Evolutionary conservation across 37 sponge, comb jelly and placozoan species (phyloP).

Genomic region (Bolinopsis microptera): DNA sequence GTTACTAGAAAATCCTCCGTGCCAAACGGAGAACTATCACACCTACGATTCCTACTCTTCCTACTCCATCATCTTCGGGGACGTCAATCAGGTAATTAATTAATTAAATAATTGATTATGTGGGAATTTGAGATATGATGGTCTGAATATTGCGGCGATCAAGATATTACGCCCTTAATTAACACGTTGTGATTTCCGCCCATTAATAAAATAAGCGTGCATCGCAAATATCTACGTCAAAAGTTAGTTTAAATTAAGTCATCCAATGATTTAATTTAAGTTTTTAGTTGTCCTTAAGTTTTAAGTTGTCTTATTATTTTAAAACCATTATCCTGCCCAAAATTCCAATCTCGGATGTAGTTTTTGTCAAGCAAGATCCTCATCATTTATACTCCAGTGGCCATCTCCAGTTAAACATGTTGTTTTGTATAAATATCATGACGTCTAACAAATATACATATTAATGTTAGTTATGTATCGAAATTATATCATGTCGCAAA

Average conservation of each 20-base stretch:
- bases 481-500: too few relatives aligned
- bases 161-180: not conserved
- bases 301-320: not conserved
- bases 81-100: slow-evolving; percentile 45
- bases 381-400: not conserved
- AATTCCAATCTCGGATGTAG: not conserved
- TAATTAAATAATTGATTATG: not conserved
- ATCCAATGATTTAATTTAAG: not conserved
- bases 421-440: not conserved
- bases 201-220: too few relatives aligned
- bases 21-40: slow-evolving; percentile 41
- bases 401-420: not conserved
- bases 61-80: slow-evolving; percentile 54
- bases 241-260: not conserved
- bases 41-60: slow-evolving; percentile 52
- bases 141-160: not conserved
- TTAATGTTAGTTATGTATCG: too few relatives aligned
- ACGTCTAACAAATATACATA: too few relatives aligned
- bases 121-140: not conserved
- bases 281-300: too few relatives aligned
- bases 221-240: not conserved
- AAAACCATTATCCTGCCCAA: not conserved
- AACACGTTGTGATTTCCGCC: too few relatives aligned
- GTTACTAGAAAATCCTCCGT: slow-evolving; percentile 50
- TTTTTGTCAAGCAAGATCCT: not conserved